phyloP scores from a whole-genome alignment of 2,888 invertebrate genomes.

The Drosophila neotestacea region DNA sequence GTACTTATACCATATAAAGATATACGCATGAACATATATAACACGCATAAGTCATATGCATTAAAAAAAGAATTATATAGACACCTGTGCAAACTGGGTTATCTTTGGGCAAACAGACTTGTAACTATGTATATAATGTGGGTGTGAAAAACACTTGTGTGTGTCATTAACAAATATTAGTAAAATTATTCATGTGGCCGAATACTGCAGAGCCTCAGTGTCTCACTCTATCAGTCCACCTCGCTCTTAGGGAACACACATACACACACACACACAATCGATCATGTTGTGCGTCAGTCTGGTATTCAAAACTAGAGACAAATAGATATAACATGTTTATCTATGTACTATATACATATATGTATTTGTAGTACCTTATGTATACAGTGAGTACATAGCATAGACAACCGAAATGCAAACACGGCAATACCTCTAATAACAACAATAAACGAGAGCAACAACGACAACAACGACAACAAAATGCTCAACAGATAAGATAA shows the following conservation, averaged over 20 bases:
- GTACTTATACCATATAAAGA: too few species aligned
- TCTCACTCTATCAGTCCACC: background rate
- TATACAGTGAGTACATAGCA: conserved; percentile 35
- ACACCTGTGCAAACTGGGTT: conserved; percentile 77
- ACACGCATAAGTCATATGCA: conserved; percentile 12
- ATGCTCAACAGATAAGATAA: conserved; percentile 24
- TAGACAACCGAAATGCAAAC: conserved; percentile 57
- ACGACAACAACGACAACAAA: conserved; percentile 18
- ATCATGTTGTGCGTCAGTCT: conserved; percentile 58
- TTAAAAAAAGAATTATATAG: conserved; percentile 23
- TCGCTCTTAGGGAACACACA: background rate
- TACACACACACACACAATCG: conserved; percentile 25
- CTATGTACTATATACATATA: conserved; percentile 2
- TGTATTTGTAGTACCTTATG: conserved; percentile 6
- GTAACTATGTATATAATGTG: conserved; percentile 19
- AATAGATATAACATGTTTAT: conserved; percentile 13
- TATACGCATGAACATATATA: conserved; percentile 6
- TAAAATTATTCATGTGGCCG: conserved; percentile 62
- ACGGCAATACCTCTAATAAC: conserved; percentile 44
- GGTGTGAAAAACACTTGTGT: conserved; percentile 79
- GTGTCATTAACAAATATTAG: conserved; percentile 71
- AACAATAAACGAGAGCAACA: conserved; percentile 53
- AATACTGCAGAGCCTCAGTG: conserved; percentile 8
- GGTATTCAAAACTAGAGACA: conserved; percentile 23
- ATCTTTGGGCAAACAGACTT: conserved; percentile 46